Conservation (phyloP, 2,888 invertebrate species). For the Agonopterix arenella region DNA sequence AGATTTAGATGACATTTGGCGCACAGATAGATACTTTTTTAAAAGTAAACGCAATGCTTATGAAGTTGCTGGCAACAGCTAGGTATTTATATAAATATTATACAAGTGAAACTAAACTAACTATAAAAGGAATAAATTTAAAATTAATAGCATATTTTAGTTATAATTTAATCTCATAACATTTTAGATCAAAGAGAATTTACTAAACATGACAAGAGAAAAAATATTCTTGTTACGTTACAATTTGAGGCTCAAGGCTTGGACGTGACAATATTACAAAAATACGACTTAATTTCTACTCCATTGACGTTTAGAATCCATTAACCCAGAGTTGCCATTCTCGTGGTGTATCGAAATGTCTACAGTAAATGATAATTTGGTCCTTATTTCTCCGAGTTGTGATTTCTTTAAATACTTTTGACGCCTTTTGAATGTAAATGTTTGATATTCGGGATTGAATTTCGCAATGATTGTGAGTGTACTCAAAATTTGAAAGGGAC, state of each 20-base stretch:
- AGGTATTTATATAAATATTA: no score
- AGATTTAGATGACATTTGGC: no score
- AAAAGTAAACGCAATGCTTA: no score
- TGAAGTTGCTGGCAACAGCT: no score
- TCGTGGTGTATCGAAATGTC: not conserved
- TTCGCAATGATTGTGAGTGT: no score
- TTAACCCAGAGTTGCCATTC: conserved; percentile 5
- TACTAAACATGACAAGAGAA: not conserved
- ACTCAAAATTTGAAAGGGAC: no score
- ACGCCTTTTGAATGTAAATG: not conserved
- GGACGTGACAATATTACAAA: conserved; percentile 38
- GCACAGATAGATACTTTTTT: no score
- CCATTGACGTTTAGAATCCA: conserved; percentile 1
- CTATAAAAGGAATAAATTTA: not conserved
- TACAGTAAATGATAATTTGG: conserved; percentile 3
- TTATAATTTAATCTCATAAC: not conserved
- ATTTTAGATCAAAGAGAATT: not conserved
- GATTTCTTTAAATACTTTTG: not conserved
- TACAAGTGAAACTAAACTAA: no score
- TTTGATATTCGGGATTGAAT: not conserved
- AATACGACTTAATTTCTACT: conserved; percentile 25
- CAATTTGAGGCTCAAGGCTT: not conserved
- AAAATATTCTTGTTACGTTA: not conserved
- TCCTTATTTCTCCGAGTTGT: not conserved
- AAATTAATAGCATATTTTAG: not conserved